phyloP scores from a whole-genome alignment of 2,797 vertebrate genomes.

The Enteromius unitaeniatus region DNA sequence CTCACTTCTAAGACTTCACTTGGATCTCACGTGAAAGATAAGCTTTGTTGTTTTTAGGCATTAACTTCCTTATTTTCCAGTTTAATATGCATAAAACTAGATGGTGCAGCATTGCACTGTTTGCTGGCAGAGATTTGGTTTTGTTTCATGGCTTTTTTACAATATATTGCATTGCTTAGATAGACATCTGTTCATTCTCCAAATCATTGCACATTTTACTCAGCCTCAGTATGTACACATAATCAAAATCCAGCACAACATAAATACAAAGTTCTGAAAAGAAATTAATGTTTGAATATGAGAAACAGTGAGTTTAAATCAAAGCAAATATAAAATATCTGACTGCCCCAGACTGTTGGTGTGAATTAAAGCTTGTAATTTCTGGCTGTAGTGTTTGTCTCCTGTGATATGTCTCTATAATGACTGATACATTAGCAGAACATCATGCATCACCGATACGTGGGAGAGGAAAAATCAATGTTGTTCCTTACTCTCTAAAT shows the following conservation, averaged over 20 bases:
- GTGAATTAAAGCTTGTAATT: background rate
- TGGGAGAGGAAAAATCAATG: constrained; percentile 31
- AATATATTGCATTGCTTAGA: background rate
- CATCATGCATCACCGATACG: background rate
- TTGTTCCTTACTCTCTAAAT: constrained; percentile 5
- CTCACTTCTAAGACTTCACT: background rate
- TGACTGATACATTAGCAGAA: constrained; percentile 24
- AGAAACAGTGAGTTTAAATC: background rate
- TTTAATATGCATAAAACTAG: background rate
- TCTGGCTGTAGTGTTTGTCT: background rate
- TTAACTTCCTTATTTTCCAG: background rate
- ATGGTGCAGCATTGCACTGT: background rate
- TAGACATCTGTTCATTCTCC: background rate
- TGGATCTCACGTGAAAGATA: background rate
- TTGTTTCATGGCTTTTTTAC: background rate
- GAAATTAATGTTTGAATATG: too few relatives aligned
- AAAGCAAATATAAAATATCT: background rate
- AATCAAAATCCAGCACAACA: background rate
- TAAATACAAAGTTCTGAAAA: background rate
- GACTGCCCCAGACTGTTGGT: background rate
- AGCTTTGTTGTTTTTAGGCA: background rate
- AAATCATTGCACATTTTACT: background rate
- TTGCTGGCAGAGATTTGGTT: background rate
- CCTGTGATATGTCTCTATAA: constrained; percentile 8
- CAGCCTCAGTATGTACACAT: background rate